Base-by-base conservation (phyloP, 2,888 invertebrate genomes). In the Anagyrus pseudococci region DNA sequence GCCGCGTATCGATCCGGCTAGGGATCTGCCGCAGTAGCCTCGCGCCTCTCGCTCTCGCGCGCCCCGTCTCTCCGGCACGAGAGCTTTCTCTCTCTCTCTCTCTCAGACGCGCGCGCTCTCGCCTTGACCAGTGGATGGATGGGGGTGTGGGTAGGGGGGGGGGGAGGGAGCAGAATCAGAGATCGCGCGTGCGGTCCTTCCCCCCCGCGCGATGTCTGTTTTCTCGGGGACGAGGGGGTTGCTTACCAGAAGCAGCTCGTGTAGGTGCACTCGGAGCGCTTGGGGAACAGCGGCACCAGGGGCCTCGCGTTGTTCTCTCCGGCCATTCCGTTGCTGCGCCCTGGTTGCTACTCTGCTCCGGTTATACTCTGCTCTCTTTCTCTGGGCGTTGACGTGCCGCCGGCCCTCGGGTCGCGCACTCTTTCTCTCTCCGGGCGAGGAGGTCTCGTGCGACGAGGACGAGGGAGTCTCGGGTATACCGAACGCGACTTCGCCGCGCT, bases 191-290 rank as follows among this genome's bases (percentile, higher is more conserved):
- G 41, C 22, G 17, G 6, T 20, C 43, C 22, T 46, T 44, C 33
- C 22, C n/a, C n/a, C n/a, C n/a, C n/a, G n/a, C n/a, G n/a, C n/a
- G n/a, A n/a, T n/a, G 22, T 44, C 13, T 19, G 2, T 29, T 22
- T 29, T 41, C 23, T 37, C 23, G 43, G 22, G 33, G 10, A 15
- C 29, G 46, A 19, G 3, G 29, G n/a, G 10, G 19, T 33, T 2
- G 68, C 88, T 87, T 84, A 91, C 93, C 93, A 93, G 82, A 92
- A 93, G 83, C 92, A 93, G 75, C 91, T 91, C 72, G 93, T 92
- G 82, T 93, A 92, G 72, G 90, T 88, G 82, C 92, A 93, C 72
- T 92, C 92, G 60, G 88, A 83, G 76, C 89, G 88, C 84, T 90
- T 91, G 53, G 89, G 85, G 82, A 92, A 91, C 71, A 91, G 79